Conservation (phyloP, 2,888 invertebrate species). For the Pseudeuparius sepicola region DNA sequence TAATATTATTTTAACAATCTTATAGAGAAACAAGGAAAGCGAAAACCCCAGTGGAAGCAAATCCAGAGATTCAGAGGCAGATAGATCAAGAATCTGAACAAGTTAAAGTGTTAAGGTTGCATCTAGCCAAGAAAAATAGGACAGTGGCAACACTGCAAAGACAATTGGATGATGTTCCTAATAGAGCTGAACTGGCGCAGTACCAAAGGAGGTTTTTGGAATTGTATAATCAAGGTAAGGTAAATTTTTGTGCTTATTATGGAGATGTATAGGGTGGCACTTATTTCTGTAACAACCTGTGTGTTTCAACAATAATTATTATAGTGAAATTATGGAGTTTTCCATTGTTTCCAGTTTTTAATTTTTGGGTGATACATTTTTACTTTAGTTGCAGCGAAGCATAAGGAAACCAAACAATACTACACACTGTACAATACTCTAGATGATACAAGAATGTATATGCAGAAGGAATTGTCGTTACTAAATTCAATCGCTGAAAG, state of each 20-base stretch:
- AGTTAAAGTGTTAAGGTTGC: slow-evolving; percentile 51
- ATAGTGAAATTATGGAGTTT: no score
- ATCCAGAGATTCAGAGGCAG: slow-evolving; percentile 41
- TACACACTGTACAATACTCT: slow-evolving; percentile 92
- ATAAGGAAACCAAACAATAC: slow-evolving; percentile 96
- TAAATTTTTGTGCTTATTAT: no score
- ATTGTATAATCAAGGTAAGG: slow-evolving; percentile 83
- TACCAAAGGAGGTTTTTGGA: slow-evolving; percentile 94
- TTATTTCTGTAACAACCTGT: no score
- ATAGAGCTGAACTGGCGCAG: slow-evolving; percentile 85
- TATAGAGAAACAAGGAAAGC: slow-evolving; percentile 40
- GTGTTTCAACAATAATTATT: no score
- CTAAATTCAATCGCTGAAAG: slow-evolving; percentile 84
- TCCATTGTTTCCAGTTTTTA: not conserved
- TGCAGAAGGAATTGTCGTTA: slow-evolving; percentile 81
- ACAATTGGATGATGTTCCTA: slow-evolving; percentile 87
- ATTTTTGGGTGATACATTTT: slow-evolving; percentile 4
- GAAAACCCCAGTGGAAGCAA: slow-evolving; percentile 35
- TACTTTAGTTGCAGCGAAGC: slow-evolving; percentile 79
- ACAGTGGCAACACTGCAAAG: slow-evolving; percentile 71
- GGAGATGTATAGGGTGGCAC: no score
- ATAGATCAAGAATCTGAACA: slow-evolving; percentile 54
- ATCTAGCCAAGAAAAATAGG: slow-evolving; percentile 69
- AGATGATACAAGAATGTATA: slow-evolving; percentile 86
- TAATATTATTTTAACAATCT: slow-evolving; percentile 4